Percentiles rank a stretch among this genome's conserved stretches.
These are phyloP conservation scores for Drosophila paramelanica DNA, from an alignment of 2,888 invertebrate genomes.

Conservation along the genomic window DNA sequence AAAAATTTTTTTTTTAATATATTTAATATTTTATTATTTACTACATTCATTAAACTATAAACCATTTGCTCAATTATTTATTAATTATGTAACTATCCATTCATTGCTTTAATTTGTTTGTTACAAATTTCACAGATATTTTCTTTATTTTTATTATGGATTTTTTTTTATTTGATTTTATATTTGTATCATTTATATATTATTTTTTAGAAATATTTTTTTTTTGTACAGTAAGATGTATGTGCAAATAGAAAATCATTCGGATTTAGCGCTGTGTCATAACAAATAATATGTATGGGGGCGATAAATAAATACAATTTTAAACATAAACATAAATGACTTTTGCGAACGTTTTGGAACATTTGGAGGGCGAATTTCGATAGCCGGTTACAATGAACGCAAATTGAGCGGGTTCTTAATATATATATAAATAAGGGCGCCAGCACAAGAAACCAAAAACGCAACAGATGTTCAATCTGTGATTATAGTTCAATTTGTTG, in stretches of 20 bases:
- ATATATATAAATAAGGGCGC: slow-evolving; percentile 18
- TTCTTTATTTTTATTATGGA: not conserved
- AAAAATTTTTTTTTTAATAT: no score
- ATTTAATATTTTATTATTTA: not conserved
- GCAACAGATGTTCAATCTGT: not conserved
- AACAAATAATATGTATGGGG: not conserved
- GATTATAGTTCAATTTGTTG: not conserved
- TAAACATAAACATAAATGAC: not conserved
- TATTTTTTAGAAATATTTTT: not conserved
- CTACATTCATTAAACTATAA: not conserved
- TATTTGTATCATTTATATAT: not conserved
- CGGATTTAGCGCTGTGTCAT: not conserved
- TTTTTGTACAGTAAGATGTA: not conserved
- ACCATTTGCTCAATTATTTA: not conserved
- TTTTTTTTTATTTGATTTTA: not conserved
- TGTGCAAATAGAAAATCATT: not conserved
- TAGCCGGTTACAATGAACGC: slow-evolving; percentile 11
- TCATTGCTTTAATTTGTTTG: not conserved
- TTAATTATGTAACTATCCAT: not conserved
- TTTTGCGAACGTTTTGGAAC: slow-evolving; percentile 3
- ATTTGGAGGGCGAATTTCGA: slow-evolving; percentile 12
- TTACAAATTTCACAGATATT: no score
- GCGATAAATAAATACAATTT: not conserved
- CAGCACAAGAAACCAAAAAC: slow-evolving; percentile 9
- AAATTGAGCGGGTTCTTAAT: slow-evolving; percentile 3